A percentile compares a stretch with the other conserved stretches of the same genome.
phyloP scores from a whole-genome alignment of 23 tunicate genomes.

The Ascidia mentula region DNA sequence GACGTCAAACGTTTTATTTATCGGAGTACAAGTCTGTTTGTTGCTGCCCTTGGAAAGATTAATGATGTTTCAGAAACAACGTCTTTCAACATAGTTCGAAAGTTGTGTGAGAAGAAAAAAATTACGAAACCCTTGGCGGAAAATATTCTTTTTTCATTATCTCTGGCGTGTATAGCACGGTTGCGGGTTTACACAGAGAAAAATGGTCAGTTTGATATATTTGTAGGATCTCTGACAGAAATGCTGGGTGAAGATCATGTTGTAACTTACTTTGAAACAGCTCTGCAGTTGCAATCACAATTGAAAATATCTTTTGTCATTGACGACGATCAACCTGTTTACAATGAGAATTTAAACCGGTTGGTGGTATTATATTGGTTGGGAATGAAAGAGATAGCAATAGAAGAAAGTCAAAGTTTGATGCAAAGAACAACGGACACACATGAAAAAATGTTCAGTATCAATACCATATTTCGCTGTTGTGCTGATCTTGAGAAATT shows the following conservation, averaged over 20 bases:
- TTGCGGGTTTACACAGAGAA: constrained; percentile 2
- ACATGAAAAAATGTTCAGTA: too few relatives aligned
- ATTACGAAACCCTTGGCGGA: neutral
- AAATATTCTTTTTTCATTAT: constrained; percentile 8
- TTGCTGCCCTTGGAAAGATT: constrained; percentile 13
- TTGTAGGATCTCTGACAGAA: neutral
- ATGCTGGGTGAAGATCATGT: neutral
- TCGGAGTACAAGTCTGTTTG: constrained; percentile 5
- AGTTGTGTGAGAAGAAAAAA: neutral
- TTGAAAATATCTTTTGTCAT: too few relatives aligned
- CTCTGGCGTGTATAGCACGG: constrained; percentile 37
- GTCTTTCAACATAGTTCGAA: constrained; percentile 7
- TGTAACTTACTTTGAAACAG: neutral
- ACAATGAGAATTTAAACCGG: too few relatives aligned
- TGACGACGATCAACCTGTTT: too few relatives aligned
- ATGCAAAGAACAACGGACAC: too few relatives aligned
- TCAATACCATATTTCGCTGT: too few relatives aligned
- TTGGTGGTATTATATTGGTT: too few relatives aligned
- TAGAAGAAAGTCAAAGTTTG: too few relatives aligned
- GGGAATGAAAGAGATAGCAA: too few relatives aligned
- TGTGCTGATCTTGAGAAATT: too few relatives aligned
- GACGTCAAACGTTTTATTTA: neutral
- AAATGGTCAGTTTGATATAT: neutral
- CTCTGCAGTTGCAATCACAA: neutral
- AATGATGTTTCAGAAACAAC: neutral